A percentile compares a stretch with the other conserved stretches of the same genome.
phyloP scores from a whole-genome alignment of 2,113 vertebrate genomes.

The Mustela lutreola region DNA sequence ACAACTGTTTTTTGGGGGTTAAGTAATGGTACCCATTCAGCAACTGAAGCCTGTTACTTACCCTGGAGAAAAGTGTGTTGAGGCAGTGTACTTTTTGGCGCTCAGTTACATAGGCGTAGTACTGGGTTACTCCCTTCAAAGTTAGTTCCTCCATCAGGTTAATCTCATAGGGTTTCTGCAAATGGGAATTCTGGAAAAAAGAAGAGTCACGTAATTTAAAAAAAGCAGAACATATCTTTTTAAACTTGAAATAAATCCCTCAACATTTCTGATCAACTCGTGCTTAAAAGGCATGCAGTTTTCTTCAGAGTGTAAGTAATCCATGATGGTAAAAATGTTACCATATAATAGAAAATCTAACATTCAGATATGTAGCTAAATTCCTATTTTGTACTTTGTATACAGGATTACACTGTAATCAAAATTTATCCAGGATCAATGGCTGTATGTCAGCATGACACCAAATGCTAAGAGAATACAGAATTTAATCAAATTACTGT shows the following conservation, averaged over 20 bases:
- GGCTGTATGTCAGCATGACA: neutral
- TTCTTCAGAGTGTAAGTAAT: slow-evolving; percentile 13
- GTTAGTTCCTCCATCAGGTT: slow-evolving; percentile 99
- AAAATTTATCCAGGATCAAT: slow-evolving; percentile 10
- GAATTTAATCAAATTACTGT: neutral
- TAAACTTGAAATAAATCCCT: neutral
- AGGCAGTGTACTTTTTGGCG: slow-evolving; percentile 99
- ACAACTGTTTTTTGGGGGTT: neutral
- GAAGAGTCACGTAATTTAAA: neutral
- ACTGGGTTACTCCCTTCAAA: slow-evolving; percentile 99
- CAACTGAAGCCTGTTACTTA: slow-evolving; percentile 82
- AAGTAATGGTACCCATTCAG: neutral
- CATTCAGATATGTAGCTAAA: neutral
- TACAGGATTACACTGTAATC: neutral
- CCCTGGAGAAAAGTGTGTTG: slow-evolving; percentile 99
- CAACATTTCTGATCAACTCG: slow-evolving; percentile 17
- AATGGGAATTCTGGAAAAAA: slow-evolving; percentile 92
- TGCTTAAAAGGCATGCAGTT: neutral
- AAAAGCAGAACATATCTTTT: neutral
- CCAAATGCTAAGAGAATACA: neutral
- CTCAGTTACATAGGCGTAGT: slow-evolving; percentile 99
- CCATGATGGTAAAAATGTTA: neutral
- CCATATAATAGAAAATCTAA: neutral
- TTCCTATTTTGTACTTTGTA: neutral
- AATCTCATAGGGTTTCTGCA: slow-evolving; percentile 99